Evolutionary conservation across 2,113 vertebrate genomes (phyloP).

Genomic region (Phaethornis superciliosus): DNA sequence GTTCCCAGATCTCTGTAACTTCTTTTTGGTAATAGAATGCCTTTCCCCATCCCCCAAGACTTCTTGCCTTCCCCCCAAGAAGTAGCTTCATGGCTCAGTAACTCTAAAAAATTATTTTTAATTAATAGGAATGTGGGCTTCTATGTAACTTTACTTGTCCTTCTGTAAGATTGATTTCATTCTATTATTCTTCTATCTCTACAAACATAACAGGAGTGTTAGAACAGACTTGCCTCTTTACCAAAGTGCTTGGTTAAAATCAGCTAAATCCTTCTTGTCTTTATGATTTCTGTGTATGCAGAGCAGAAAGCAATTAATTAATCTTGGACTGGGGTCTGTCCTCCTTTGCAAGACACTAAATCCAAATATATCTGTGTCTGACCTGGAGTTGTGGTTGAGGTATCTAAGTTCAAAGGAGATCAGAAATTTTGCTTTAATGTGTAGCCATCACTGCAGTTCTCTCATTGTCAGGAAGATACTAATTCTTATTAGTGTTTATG

Average conservation of each 20-base stretch:
- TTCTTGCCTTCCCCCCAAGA: too few species aligned
- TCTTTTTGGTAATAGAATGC: not conserved
- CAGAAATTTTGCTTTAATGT: not conserved
- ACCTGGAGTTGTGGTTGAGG: not conserved
- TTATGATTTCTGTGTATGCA: not conserved
- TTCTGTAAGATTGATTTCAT: not conserved
- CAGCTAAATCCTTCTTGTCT: not conserved
- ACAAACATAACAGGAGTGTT: not conserved
- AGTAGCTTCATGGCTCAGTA: not conserved
- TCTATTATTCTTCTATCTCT: not conserved
- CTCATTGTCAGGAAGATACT: not conserved
- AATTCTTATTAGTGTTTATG: not conserved
- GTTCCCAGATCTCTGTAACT: not conserved
- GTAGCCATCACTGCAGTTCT: not conserved
- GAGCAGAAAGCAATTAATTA: not conserved
- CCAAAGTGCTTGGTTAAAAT: not conserved
- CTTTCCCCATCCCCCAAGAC: rapidly evolving
- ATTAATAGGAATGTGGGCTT: not conserved
- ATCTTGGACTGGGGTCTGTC: not conserved
- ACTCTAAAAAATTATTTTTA: not conserved
- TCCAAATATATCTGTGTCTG: not conserved
- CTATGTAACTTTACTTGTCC: not conserved
- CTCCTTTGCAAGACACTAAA: not conserved
- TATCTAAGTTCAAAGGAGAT: not conserved
- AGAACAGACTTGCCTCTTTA: not conserved